Evolutionary conservation across 2,113 vertebrate species (phyloP).

Genomic region (Azemiops feae): DNA sequence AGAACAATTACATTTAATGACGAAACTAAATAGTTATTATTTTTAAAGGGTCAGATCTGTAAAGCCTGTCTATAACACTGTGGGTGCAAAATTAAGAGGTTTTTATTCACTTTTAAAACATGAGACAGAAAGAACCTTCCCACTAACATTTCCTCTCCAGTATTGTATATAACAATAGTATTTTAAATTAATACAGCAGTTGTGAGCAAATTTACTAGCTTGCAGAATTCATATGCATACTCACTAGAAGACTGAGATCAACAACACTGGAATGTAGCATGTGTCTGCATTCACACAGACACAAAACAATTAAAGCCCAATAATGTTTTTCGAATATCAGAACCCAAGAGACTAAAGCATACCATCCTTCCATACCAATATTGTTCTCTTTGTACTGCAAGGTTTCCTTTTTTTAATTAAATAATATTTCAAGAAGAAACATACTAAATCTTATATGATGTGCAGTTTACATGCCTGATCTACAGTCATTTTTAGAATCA

Average conservation of each 20-base stretch:
- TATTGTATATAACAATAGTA: constrained; percentile 21
- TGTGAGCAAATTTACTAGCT: too few relatives aligned
- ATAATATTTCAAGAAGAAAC: background rate
- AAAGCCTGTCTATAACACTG: constrained; percentile 54
- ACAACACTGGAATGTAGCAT: background rate
- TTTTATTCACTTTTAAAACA: constrained; percentile 50
- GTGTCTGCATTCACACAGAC: background rate
- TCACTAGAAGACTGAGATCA: background rate
- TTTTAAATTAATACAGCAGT: constrained; percentile 11
- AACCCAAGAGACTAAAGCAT: background rate
- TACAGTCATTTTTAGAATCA: background rate
- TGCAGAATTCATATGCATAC: too few relatives aligned
- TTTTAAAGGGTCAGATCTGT: constrained; percentile 64
- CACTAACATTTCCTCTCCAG: constrained; percentile 27
- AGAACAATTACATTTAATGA: constrained; percentile 68
- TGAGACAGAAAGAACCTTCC: constrained; percentile 24
- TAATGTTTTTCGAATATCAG: background rate
- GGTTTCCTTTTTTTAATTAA: background rate
- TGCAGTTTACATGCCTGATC: too few relatives aligned
- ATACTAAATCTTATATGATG: background rate
- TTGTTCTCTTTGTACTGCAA: background rate
- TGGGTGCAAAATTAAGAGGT: constrained; percentile 72
- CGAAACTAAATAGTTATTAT: constrained; percentile 67
- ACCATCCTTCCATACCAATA: background rate
- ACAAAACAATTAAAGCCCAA: background rate